Percentiles rank a stretch among this genome's conserved stretches.
phyloP scores from a whole-genome alignment of 2,888 invertebrate species.

The Congeria kusceri region DNA sequence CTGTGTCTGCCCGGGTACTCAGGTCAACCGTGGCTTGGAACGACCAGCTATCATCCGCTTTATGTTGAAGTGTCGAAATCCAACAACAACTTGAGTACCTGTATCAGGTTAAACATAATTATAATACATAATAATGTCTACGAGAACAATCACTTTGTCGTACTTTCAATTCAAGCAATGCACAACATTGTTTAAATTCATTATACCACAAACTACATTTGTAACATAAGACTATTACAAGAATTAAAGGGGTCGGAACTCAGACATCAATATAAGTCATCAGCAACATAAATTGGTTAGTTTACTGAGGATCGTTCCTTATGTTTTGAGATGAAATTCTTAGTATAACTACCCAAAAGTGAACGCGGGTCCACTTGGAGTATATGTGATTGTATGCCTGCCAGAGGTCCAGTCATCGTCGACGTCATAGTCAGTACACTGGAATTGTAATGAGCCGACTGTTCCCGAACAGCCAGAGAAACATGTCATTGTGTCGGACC shows the following conservation, averaged over 20 bases:
- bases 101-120: neutral
- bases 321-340: too few relatives aligned
- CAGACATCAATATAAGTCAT: too few relatives aligned
- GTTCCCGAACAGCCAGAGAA: neutral
- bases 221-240: too few relatives aligned
- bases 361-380: neutral
- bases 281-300: too few relatives aligned
- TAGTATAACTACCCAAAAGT: constrained; percentile 14
- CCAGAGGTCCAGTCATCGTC: constrained; percentile 40
- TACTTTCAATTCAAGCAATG: too few relatives aligned
- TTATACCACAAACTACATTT: too few relatives aligned
- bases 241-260: too few relatives aligned
- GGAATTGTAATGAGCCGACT: neutral
- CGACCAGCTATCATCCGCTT: constrained; percentile 20
- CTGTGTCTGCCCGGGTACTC: constrained; percentile 18
- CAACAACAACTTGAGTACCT: constrained; percentile 1
- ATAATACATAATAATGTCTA: too few relatives aligned
- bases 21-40: constrained; percentile 31
- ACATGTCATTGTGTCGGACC: neutral
- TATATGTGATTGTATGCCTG: constrained; percentile 2
- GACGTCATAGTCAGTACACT: constrained; percentile 24
- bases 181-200: too few relatives aligned
- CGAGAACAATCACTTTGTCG: too few relatives aligned
- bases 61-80: constrained; percentile 1
- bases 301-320: too few relatives aligned